Evolutionary conservation across 1,140 invertebrate genomes (phyloP), one percentile per base, ranked within the genome.

Genomic region (Parasteatoda tepidariorum): DNA sequence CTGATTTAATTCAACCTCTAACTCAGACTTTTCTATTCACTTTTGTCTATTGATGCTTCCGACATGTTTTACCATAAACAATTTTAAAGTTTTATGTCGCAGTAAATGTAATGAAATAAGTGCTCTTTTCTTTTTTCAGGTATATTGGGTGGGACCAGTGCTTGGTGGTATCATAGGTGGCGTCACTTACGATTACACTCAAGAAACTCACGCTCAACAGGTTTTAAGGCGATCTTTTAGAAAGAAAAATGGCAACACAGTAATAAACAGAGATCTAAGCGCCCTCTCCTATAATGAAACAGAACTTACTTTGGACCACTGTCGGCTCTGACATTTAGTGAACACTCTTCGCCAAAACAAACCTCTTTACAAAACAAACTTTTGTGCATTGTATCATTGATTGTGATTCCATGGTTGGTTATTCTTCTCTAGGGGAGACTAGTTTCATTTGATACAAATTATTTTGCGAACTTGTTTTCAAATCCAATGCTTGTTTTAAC

Each of bases 101-200:
- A n/a, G n/a, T n/a, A n/a, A n/a, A n/a, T n/a, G n/a, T n/a, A n/a
- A n/a, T n/a, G n/a, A n/a, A n/a, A n/a, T n/a, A n/a, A 48, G 5
- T 68, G 7, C 18, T n/a, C 0, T 55, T 61, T 34, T 28, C 55
- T 41, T 79, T 18, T 83, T 74, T 18, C 33, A 87, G 89, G 86
- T 90, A 9, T 90, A 89, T 83, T 89, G 89, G 89, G 83, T 89
- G 34, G 89, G 88, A 6, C 89, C 89, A 0, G 70, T 89, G 4
- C 68, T 88, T 15, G 89, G 88, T 2, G 87, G 87, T 22, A 84
- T 89, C 41, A 84, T 88, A 11, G 88, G 79, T 2, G 86, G 85
- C 4, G 73, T 87, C n/a, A 87, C 86, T 2, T 87, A 87, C 76
- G 86, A 87, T 24, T 87, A 87, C 84, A 86, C 84, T 0, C 84